Base-by-base conservation (phyloP, 2,888 invertebrate species). In the Arctia plantaginis region DNA sequence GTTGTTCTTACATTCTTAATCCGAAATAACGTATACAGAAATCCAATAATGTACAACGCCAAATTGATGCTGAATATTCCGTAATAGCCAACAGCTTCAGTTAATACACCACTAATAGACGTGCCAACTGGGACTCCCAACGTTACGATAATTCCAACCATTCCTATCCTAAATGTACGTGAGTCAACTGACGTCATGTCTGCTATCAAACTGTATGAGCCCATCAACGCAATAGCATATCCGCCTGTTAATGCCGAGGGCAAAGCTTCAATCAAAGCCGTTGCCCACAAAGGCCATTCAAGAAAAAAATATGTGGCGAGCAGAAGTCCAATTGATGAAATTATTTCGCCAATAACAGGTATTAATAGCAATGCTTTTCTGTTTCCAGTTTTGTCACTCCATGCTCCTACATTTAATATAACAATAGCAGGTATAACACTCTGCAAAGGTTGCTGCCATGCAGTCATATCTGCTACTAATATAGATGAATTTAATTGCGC, bases 331-430 rank as follows among this genome's bases (percentile, higher is more conserved):
- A 92, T 74, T 1, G 96, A 88, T 0, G 96, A 93, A 74, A 96
- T 85, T 3, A 96, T 86, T 88, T 97, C 96, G 10, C 97, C 97
- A 0, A 96, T 74, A 27, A 97, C 90, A 0, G 97, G 97, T 35
- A 96, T 85, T 1, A 97, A 85, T 93, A 97, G 96, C 74, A 96
- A 93, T 1, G 93, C 92, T 88, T 97, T 97, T 78, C 97, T 92
- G 74, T 96, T 95, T 15, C 96, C 96, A 68, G 96, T 96, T 80
- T 95, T 93, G 80, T 97, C 97, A 81, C 96, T 96, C 97, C 97
- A 97, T 0, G 97, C 96, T 8, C 97, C 97, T 39, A 97, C 91
- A 79, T 97, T 96, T 41, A 96, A 83, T 69, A 97, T 96, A 0
- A 96, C 89, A n/a, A 96, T 85, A 0, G 96, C 96, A 41, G 97